phyloP scores from a whole-genome alignment of 2,888 invertebrate genomes.

The Lasioglossum zephyrum region DNA sequence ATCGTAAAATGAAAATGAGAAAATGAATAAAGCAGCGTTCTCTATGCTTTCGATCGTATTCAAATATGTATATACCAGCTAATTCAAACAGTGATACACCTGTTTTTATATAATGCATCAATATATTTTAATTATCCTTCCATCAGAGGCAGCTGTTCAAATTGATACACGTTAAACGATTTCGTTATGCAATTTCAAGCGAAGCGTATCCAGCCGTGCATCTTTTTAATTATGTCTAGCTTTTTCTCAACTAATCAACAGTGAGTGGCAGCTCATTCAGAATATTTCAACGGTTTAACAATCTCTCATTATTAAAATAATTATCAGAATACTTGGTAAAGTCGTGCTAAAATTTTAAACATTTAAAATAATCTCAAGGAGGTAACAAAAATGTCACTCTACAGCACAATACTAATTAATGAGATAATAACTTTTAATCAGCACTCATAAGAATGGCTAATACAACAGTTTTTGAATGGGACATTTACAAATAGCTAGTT shows the following conservation, averaged over 20 bases:
- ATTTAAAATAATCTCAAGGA: background rate
- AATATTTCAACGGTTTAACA: background rate
- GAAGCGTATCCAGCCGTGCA: background rate
- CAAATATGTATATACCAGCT: background rate
- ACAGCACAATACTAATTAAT: background rate
- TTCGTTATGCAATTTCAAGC: background rate
- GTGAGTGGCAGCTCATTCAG: background rate
- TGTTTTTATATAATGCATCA: background rate
- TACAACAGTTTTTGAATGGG: too few relatives aligned
- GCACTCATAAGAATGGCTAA: background rate
- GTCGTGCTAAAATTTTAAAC: background rate
- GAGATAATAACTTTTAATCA: background rate
- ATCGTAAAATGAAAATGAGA: background rate
- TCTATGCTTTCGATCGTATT: background rate
- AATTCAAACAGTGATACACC: background rate
- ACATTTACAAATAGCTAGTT: background rate
- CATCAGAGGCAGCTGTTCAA: background rate
- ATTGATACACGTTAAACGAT: background rate
- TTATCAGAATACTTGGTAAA: background rate
- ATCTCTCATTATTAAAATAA: background rate
- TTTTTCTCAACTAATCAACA: background rate
- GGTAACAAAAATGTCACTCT: background rate
- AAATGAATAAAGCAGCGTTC: background rate
- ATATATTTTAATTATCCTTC: slow-evolving; percentile 1
- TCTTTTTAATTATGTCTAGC: too few relatives aligned